phyloP scores from a whole-genome alignment of 30 jellyfish, hydroid and myxozoan genomes.

The Phacellophora camtschatica region DNA sequence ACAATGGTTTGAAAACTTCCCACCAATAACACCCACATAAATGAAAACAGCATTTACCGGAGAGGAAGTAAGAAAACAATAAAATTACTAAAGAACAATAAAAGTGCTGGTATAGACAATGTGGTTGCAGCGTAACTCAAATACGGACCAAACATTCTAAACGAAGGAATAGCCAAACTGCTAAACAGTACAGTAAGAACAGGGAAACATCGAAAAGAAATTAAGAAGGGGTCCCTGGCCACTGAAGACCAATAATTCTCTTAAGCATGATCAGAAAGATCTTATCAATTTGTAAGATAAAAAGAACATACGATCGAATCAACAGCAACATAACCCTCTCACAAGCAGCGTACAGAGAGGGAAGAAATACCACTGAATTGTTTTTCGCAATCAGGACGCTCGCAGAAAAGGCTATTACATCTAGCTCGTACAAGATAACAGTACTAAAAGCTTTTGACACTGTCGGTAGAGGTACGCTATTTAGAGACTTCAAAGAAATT shows the following conservation, averaged over 20 bases:
- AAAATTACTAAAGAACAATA: neutral
- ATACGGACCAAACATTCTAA: neutral
- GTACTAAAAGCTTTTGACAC: no score
- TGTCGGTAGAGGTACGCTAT: no score
- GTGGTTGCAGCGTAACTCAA: neutral
- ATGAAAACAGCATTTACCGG: neutral
- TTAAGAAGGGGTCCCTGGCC: no score
- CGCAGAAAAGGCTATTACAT: neutral
- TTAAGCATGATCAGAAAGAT: no score
- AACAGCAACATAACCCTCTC: neutral
- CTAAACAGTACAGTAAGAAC: neutral
- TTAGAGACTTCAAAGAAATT: no score
- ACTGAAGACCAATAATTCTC: no score
- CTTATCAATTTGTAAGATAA: no score
- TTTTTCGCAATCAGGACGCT: neutral
- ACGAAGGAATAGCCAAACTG: neutral
- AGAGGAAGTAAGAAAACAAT: neutral
- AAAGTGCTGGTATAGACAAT: neutral
- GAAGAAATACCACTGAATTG: slow-evolving; percentile 22
- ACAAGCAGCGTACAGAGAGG: slow-evolving; percentile 11
- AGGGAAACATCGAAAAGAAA: neutral
- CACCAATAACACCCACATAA: neutral
- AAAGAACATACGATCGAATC: no score
- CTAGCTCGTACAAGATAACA: neutral
- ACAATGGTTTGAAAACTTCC: no score